Percentiles rank a stretch among this genome's conserved stretches.
Evolutionary conservation across 2,888 invertebrate species (phyloP).

Genomic region (Sinotaia quadrata): DNA sequence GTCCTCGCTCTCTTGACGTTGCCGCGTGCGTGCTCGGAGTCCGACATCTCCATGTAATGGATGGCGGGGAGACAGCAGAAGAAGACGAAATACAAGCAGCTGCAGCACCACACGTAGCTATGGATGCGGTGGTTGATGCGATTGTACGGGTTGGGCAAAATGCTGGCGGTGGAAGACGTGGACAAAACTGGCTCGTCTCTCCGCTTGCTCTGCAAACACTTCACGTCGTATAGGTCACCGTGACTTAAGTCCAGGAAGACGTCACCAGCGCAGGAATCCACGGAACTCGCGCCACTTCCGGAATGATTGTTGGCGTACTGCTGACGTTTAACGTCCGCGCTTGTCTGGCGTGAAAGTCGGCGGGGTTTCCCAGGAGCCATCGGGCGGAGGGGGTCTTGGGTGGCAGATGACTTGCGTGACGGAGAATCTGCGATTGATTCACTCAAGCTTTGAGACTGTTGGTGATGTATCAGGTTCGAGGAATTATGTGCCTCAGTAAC

Average conservation of each 20-base stretch:
- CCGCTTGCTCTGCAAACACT: constrained; percentile 14
- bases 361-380: constrained; percentile 12
- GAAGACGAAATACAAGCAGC: constrained; percentile 35
- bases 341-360: constrained; percentile 16
- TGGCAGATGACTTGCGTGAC: too few relatives aligned
- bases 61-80: constrained; percentile 40
- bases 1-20: constrained; percentile 24
- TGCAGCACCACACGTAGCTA: constrained; percentile 29
- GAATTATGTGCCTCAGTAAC: too few relatives aligned
- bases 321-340: constrained; percentile 14
- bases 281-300: constrained; percentile 8
- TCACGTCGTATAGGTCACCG: not conserved
- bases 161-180: constrained; percentile 25
- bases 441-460: too few relatives aligned
- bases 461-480: too few relatives aligned
- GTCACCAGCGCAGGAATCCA: constrained; percentile 25
- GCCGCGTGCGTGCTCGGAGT: constrained; percentile 24
- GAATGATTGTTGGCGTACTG: not conserved
- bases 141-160: constrained; percentile 37
- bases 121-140: constrained; percentile 33
- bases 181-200: constrained; percentile 1
- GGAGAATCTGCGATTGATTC: not conserved
- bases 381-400: not conserved
- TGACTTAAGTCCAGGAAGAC: constrained; percentile 25
- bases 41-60: constrained; percentile 35